Percentiles rank a stretch among this genome's conserved stretches.
Evolutionary conservation across 1,140 invertebrate genomes (phyloP).

Genomic region (Papilio dardanus): DNA sequence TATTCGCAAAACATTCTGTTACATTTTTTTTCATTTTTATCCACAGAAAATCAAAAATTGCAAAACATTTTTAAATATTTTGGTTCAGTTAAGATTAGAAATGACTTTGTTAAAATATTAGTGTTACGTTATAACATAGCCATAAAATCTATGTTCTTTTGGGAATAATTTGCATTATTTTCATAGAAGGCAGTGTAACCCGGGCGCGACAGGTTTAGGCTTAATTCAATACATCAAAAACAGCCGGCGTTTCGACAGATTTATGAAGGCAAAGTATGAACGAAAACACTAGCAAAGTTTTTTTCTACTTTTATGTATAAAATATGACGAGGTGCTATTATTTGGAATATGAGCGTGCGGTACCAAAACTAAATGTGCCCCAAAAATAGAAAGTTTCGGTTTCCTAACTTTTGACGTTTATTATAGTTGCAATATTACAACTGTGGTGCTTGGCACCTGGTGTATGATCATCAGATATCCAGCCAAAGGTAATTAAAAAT

Average conservation of each 20-base stretch:
- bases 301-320: constrained; percentile 6
- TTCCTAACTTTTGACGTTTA: background rate
- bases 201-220: background rate
- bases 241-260: constrained; percentile 32
- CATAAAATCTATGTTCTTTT: background rate
- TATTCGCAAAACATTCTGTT: no score
- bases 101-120: no score
- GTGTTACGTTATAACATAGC: no score
- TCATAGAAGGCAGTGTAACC: background rate
- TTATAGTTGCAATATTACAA: no score
- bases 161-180: constrained; percentile 9
- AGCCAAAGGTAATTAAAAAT: no score
- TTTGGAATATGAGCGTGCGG: background rate
- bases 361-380: background rate
- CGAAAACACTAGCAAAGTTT: constrained; percentile 24
- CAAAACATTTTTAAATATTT: no score
- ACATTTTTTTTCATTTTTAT: no score
- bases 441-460: no score
- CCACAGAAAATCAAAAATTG: no score
- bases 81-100: no score
- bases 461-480: no score
- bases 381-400: background rate
- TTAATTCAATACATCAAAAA: constrained; percentile 32
- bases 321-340: background rate
- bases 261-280: constrained; percentile 28